Conservation (phyloP, 2,113 vertebrate genomes). For the Puntigrus tetrazona region DNA sequence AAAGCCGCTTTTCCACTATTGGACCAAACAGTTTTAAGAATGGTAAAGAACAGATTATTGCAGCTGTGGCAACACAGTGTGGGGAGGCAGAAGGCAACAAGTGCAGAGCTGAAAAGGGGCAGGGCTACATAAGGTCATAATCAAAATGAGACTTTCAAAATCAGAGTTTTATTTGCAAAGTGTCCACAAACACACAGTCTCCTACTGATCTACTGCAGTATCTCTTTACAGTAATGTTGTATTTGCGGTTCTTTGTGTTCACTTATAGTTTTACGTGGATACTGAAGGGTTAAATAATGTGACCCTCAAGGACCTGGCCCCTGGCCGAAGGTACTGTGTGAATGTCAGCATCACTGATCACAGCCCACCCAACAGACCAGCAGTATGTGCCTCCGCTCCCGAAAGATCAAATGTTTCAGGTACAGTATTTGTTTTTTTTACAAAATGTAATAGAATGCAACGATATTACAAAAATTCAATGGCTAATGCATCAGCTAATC, state of each 20-base stretch:
- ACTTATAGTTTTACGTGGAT: not conserved
- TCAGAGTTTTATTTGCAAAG: too few species aligned
- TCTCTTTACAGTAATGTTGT: not conserved
- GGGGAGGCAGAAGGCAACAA: too few species aligned
- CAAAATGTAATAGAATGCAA: not conserved
- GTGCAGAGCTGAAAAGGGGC: too few species aligned
- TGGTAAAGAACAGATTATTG: too few species aligned
- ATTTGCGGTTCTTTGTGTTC: not conserved
- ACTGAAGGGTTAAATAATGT: not conserved
- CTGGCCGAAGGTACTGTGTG: conserved; percentile 34
- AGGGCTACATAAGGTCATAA: too few species aligned
- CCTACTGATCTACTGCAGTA: too few species aligned
- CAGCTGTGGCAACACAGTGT: too few species aligned
- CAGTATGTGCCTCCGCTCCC: not conserved
- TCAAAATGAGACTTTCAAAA: too few species aligned
- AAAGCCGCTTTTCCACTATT: too few species aligned
- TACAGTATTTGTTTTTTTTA: not conserved
- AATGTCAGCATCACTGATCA: not conserved
- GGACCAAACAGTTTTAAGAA: too few species aligned
- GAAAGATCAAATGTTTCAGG: not conserved
- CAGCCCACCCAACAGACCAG: not conserved
- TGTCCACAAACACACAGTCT: too few species aligned
- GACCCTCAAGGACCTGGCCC: not conserved
- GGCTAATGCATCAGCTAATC: not conserved
- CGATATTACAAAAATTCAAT: not conserved